A percentile compares a stretch with the other conserved stretches of the same genome.
These are phyloP conservation scores for Columbina picui DNA, from an alignment of 2,113 vertebrate genomes.

Conservation along the genomic window DNA sequence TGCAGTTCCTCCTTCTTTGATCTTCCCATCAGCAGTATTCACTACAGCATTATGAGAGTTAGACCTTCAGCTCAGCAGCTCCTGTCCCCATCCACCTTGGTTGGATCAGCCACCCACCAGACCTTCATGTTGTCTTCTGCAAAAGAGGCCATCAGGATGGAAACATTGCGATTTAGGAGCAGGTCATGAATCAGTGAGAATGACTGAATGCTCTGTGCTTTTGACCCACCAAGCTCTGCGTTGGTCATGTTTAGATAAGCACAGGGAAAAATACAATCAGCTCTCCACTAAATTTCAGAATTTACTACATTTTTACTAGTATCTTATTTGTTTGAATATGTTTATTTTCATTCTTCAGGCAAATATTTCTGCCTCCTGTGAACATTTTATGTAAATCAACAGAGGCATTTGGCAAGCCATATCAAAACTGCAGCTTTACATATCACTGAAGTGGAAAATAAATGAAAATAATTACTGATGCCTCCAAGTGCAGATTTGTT, in stretches of 20 bases:
- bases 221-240: neutral
- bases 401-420: slow-evolving; percentile 42
- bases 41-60: rapidly evolving
- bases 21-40: neutral
- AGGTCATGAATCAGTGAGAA: neutral
- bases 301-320: neutral
- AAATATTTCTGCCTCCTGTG: slow-evolving; percentile 56
- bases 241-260: neutral
- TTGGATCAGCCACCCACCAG: neutral
- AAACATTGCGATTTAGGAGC: neutral
- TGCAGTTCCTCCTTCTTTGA: neutral
- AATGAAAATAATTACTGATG: slow-evolving; percentile 55
- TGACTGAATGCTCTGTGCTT: neutral
- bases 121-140: neutral
- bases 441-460: slow-evolving; percentile 51
- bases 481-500: slow-evolving; percentile 28
- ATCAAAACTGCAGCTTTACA: slow-evolving; percentile 53
- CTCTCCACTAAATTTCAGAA: neutral
- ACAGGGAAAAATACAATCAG: neutral
- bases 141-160: neutral
- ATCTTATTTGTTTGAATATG: slow-evolving; percentile 32
- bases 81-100: neutral
- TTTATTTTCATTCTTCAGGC: slow-evolving; percentile 59
- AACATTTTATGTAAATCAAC: slow-evolving; percentile 53
- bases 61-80: neutral